Conservation (phyloP, 2,888 invertebrate genomes). For the Microctonus brassicae region DNA sequence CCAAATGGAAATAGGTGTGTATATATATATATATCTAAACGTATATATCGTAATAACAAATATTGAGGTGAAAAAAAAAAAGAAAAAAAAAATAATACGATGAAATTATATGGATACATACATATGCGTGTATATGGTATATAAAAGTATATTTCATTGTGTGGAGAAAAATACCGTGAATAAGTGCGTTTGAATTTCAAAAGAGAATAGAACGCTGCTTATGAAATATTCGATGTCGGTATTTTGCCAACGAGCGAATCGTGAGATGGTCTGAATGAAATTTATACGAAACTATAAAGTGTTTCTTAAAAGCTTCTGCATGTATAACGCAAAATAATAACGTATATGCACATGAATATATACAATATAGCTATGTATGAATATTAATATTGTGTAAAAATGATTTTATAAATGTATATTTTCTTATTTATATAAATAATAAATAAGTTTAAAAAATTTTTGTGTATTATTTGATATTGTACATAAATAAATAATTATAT, state of each 20-base stretch:
- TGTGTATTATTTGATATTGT: no score
- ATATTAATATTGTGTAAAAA: no score
- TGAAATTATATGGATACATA: neutral
- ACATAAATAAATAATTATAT: neutral
- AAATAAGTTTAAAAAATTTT: no score
- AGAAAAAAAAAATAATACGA: constrained; percentile 14
- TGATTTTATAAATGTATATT: no score
- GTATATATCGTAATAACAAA: neutral
- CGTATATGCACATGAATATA: no score
- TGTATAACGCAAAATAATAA: neutral
- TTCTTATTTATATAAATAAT: no score
- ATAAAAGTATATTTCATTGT: neutral
- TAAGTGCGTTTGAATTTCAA: constrained; percentile 53
- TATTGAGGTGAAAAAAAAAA: constrained; percentile 14
- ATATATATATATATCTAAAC: constrained; percentile 21
- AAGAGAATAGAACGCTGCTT: constrained; percentile 49
- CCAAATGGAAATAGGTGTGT: constrained; percentile 26
- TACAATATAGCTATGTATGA: neutral
- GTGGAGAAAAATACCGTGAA: constrained; percentile 15
- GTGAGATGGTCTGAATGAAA: constrained; percentile 38
- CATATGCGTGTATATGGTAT: no score
- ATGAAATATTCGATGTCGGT: constrained; percentile 59
- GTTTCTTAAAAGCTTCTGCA: constrained; percentile 43
- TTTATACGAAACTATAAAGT: constrained; percentile 42
- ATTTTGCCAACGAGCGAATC: constrained; percentile 33